A percentile compares a stretch with the other conserved stretches of the same genome.
Evolutionary conservation across 2,113 vertebrate species (phyloP).

Genomic region (Egretta garzetta): DNA sequence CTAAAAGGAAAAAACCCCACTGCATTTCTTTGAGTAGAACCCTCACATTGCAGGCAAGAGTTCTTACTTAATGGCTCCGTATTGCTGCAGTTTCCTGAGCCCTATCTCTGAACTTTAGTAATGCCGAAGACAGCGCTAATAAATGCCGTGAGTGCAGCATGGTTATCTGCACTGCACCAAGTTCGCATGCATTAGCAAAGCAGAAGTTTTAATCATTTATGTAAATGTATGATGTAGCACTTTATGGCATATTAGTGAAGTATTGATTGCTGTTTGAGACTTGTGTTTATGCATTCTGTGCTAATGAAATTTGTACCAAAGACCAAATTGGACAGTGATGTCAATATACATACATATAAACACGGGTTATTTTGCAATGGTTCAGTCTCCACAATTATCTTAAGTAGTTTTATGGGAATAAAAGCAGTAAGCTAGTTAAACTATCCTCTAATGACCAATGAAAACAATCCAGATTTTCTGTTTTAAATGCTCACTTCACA

Average conservation of each 20-base stretch:
- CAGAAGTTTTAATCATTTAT: background rate
- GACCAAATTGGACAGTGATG: background rate
- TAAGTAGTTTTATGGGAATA: constrained; percentile 18
- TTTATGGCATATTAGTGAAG: background rate
- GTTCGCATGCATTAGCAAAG: background rate
- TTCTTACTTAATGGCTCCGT: background rate
- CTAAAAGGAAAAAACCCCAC: background rate
- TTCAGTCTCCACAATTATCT: constrained; percentile 10
- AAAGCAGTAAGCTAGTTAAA: background rate
- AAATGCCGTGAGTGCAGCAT: background rate
- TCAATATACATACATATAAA: background rate
- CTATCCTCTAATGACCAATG: background rate
- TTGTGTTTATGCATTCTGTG: background rate
- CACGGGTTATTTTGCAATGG: background rate
- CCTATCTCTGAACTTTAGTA: background rate
- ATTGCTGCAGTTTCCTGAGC: background rate
- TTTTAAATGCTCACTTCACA: background rate
- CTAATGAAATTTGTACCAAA: background rate
- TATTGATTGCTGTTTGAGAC: constrained; percentile 2
- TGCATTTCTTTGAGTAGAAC: background rate
- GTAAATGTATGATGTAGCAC: background rate
- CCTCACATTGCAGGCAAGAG: background rate
- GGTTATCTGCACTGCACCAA: background rate
- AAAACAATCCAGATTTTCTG: background rate
- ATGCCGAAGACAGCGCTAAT: background rate